A percentile compares a stretch with the other conserved stretches of the same genome.
Evolutionary conservation across 2,797 vertebrate species (phyloP).

Genomic region (Mycteria americana): DNA sequence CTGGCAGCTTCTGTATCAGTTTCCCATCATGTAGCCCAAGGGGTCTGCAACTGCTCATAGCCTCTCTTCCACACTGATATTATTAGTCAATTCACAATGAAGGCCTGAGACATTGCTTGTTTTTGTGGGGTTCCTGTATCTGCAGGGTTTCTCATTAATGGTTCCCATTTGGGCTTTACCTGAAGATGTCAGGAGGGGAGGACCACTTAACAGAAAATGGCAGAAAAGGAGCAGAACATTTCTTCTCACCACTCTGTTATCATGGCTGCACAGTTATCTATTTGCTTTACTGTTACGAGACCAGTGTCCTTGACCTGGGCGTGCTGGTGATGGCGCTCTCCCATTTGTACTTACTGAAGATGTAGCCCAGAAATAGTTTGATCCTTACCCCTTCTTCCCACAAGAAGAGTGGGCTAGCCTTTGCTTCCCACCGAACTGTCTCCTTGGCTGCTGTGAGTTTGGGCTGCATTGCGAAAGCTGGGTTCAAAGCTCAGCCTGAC

Average conservation of each 20-base stretch:
- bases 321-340: neutral
- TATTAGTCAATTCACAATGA: neutral
- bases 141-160: fast-evolving
- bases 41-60: neutral
- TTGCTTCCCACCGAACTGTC: neutral
- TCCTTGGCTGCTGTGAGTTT: neutral
- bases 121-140: neutral
- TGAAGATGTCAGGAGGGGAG: neutral
- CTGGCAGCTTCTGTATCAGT: neutral
- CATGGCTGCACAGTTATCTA: neutral
- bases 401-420: neutral
- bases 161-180: neutral
- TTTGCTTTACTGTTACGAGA: neutral
- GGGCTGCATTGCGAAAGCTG: slow-evolving; percentile 53
- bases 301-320: neutral
- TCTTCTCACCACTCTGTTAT: neutral
- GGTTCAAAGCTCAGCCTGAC: slow-evolving; percentile 74
- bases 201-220: neutral
- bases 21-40: neutral
- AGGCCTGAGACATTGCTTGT: neutral
- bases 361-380: neutral
- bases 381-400: neutral
- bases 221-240: neutral
- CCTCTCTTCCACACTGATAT: neutral
- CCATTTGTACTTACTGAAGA: neutral